Base-by-base conservation (phyloP, 2,797 vertebrate genomes). In the Momotus momota region DNA sequence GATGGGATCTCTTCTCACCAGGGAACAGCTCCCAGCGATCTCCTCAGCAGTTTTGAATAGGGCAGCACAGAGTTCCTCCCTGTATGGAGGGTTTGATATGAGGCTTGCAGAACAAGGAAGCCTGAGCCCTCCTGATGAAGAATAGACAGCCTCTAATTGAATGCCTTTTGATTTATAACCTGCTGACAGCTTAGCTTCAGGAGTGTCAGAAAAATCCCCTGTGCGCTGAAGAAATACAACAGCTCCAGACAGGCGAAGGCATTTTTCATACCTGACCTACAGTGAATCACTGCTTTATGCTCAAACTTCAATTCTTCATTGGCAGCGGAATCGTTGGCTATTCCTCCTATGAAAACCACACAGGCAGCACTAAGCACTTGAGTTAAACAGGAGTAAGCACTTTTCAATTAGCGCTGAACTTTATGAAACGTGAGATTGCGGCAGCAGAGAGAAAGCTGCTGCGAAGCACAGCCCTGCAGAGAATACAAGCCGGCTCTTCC, bases 1-100 rank as follows among this genome's bases (percentile, higher is more conserved):
- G 52, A 27, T 0, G 3, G n/a, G n/a, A 12, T 73, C 19, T 33
- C 54, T 85, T 46, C n/a, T 58, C 51, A 35, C 3, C 0, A 0
- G 12, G 14, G 12, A 29, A 26, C 41, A 43, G 29, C 29, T 54
- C 29, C 23, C 71, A 48, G 4, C 43, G 8, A 14, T 40, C 10
- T 43, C 10, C 33, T 57, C 20, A n/a, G 69, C 49, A 49, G 21
- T 35, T 89, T 72, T 49, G 33, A 23, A 66, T 10, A 65, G 45
- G 84, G 52, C 52, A 92, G 43, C 20, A 19, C 0, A 0, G 26
- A 17, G 38, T n/a, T 83, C 48, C 62, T 75, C 1, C 1, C 51
- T 19, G 3, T 19, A 5, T 1, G 1, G 13, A 5, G 21, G 8
- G 2, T 11, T 9, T 27, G 20, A 26, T 12, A 26, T 0, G 0